Evolutionary conservation across 2,113 vertebrate species (phyloP), one percentile per base, ranked within the genome.

Genomic region (Rhizomys pruinosus): DNA sequence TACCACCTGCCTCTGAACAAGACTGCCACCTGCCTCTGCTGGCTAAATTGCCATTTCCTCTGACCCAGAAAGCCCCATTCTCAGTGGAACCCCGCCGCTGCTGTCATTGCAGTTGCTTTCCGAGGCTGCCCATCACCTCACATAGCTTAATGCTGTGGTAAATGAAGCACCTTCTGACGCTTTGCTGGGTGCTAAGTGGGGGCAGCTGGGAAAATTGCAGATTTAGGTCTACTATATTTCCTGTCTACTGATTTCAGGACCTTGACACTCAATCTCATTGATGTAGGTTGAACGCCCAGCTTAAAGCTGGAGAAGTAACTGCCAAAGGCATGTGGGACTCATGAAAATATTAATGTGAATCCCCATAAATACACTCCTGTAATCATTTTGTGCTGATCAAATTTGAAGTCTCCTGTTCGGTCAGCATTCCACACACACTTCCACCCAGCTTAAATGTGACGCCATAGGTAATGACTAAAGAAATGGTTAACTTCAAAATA

Each of bases 401-500:
- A 73, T 63, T 85, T 52, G 66, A 39, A 23, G 73, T 82, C 55
- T 61, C 17, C 44, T 93, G 47, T 92, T 87, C n/a, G 25, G 66
- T 78, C 80, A 52, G 76, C 39, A 47, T 89, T 82, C 47, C 20
- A 25, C 61, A 66, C 1, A 12, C 13, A 32, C 59, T 86, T 85
- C 72, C n/a, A 22, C 85, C 55, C 22, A 44, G 39, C 34, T 86
- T 74, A 89, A 71, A 92, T 42, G 52, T 27, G 71, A 76, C 11
- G 59, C 78, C 63, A 63, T n/a, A 37, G 69, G n/a, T 80, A 84
- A 79, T 52, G 15, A 47, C 55, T 34, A 80, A 92, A 85, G 69
- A 91, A 93, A 44, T 82, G 37, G 84, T 89, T 59, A 61, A 86
- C 44, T 94, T 57, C 68, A 91, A 82, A 87, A 91, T 90, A 84